A percentile compares a stretch with the other conserved stretches of the same genome.
Conservation (phyloP, 2,113 vertebrate species). For the Podarcis cretensis region DNA sequence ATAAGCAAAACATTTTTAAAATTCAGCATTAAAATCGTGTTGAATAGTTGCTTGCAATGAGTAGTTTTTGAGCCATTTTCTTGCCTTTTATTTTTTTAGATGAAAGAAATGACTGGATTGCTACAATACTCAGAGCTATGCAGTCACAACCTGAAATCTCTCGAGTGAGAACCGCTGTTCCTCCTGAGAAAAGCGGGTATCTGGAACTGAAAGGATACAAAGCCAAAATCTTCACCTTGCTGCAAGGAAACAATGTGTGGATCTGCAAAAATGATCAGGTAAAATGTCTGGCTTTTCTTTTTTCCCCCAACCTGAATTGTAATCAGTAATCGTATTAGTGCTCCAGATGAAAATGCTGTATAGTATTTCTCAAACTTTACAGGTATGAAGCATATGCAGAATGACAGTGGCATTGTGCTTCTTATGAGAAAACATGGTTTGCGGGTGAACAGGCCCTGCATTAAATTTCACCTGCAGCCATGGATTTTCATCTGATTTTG, state of each 20-base stretch:
- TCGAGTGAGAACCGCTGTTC: constrained; percentile 66
- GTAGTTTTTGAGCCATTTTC: not conserved
- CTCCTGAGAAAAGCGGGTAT: constrained; percentile 86
- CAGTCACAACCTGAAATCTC: constrained; percentile 73
- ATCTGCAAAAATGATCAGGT: constrained; percentile 98
- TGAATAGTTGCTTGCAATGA: not conserved
- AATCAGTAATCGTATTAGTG: not conserved
- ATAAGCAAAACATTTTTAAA: not conserved
- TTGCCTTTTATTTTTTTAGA: constrained; percentile 73
- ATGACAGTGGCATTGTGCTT: not conserved
- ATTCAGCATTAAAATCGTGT: not conserved
- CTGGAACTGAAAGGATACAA: constrained; percentile 94
- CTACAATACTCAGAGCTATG: constrained; percentile 81
- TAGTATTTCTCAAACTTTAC: not conserved
- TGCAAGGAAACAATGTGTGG: constrained; percentile 90
- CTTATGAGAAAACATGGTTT: too few relatives aligned
- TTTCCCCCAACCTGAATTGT: not conserved
- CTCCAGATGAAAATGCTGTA: not conserved
- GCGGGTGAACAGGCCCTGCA: not conserved
- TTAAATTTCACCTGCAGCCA: not conserved
- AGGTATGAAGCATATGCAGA: not conserved
- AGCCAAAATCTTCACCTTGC: constrained; percentile 90
- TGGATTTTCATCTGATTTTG: not conserved
- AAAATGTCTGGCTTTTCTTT: constrained; percentile 38
- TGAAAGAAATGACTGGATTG: constrained; percentile 93